phyloP scores from a whole-genome alignment of 2,797 vertebrate genomes.

The Tympanoctomys barrerae region DNA sequence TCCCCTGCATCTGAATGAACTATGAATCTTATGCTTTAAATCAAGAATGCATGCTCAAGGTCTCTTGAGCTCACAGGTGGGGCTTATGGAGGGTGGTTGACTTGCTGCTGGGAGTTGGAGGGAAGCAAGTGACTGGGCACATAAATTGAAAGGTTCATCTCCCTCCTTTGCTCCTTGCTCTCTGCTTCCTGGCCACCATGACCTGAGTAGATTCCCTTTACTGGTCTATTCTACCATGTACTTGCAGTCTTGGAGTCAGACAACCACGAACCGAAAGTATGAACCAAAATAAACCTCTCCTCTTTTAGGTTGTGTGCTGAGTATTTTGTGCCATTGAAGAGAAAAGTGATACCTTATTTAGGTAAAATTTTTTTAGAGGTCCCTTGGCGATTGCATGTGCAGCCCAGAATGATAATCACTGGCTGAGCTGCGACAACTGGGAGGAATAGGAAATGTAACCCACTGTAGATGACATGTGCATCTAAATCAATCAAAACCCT shows the following conservation, averaged over 20 bases:
- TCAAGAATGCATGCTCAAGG: background rate
- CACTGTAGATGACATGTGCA: background rate
- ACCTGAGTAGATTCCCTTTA: background rate
- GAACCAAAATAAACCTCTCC: background rate
- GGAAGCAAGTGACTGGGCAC: background rate
- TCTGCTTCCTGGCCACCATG: background rate
- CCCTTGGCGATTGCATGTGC: background rate
- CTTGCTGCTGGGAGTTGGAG: background rate
- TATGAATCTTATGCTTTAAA: background rate
- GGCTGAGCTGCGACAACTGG: background rate
- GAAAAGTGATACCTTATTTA: background rate
- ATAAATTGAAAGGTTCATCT: background rate
- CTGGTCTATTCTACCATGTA: background rate
- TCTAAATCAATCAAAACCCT: conserved; percentile 27
- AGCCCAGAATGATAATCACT: background rate
- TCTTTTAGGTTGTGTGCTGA: background rate
- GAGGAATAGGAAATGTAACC: background rate
- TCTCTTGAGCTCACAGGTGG: background rate
- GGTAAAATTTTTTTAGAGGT: background rate
- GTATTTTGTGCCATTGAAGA: background rate
- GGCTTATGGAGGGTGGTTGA: background rate
- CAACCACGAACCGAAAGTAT: background rate
- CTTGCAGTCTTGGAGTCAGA: background rate
- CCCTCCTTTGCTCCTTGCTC: background rate
- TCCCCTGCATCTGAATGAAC: background rate